Evolutionary conservation across 2,888 invertebrate species (phyloP).

Genomic region (Chrysolina americana): DNA sequence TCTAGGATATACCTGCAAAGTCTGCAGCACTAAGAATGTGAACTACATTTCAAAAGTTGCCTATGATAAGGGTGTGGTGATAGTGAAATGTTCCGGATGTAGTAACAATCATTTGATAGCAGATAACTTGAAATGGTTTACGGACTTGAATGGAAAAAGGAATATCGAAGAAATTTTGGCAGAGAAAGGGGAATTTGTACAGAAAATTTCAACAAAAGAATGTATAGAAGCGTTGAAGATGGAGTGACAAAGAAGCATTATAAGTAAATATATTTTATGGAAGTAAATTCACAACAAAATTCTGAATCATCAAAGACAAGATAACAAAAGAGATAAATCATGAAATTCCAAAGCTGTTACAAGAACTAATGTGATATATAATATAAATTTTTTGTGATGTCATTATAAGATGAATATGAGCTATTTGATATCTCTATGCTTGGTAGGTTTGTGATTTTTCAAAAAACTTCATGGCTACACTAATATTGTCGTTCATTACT

Average conservation of each 20-base stretch:
- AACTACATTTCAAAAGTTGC: slow-evolving; percentile 89
- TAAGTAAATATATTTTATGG: too few relatives aligned
- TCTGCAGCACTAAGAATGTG: slow-evolving; percentile 83
- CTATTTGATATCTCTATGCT: too few relatives aligned
- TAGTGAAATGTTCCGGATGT: slow-evolving; percentile 91
- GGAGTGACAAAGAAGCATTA: background rate
- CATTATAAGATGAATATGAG: too few relatives aligned
- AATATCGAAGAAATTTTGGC: slow-evolving; percentile 94
- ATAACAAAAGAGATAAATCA: too few relatives aligned
- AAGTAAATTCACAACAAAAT: background rate
- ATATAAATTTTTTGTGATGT: too few relatives aligned
- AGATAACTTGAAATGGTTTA: slow-evolving; percentile 96
- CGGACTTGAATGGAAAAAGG: slow-evolving; percentile 80
- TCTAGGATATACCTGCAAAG: slow-evolving; percentile 90
- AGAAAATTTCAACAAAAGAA: slow-evolving; percentile 66
- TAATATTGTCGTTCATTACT: too few relatives aligned
- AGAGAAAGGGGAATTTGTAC: slow-evolving; percentile 88
- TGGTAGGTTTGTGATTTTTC: too few relatives aligned
- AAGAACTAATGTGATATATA: too few relatives aligned
- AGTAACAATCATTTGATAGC: slow-evolving; percentile 94
- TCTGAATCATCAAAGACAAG: background rate
- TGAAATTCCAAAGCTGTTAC: too few relatives aligned
- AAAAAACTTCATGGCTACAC: too few relatives aligned
- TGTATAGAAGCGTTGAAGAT: slow-evolving; percentile 48
- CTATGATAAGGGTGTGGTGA: slow-evolving; percentile 91